Base-by-base conservation (phyloP, 2,113 vertebrate species). In the Panurus biarmicus region DNA sequence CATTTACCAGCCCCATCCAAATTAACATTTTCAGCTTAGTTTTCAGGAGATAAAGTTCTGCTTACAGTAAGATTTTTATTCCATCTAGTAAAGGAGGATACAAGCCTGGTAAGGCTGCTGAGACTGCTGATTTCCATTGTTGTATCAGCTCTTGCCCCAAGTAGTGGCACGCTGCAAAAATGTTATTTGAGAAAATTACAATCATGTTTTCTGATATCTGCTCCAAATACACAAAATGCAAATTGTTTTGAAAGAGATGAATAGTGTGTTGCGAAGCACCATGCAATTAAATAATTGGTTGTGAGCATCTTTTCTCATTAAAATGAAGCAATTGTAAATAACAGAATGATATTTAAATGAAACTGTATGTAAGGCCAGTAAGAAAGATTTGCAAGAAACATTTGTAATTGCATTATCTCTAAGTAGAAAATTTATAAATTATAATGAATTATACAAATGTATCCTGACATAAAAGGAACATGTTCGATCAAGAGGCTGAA, bases 241-340 rank as follows among this genome's bases (percentile, higher is more conserved):
- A 93, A 90, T 94, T 92, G 87, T 78, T 86, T 95, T 89, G 80
- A 90, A 93, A 89, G 87, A 79, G 66, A 69, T 87, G 45, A 91
- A 82, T 79, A 81, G 65, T 35, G 65, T 85, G 77, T 89, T 82
- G 81, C n/a, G 9, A 94, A 94, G 81, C 71, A 81, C 66, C 58
- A 73, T 87, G 93, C 91, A 94, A 89, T 91, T 85, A 94, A 96
- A 92, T 92, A 96, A 95, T 91, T 82, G 82, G 61, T 72, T 72
- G 64, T 71, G 58, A 91, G 60, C 47, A 71, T 81, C 58, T 94
- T 96, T 95, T 93, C 80, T 93, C 86, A 92, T 92, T 89, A 92
- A 93, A 93, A 94, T 82, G 36, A 85, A 90, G 89, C 60, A 83
- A 87, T 89, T 95, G 79, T 84, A 93, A 97, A 82, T 89, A 89